These are phyloP conservation scores for Schizothorax lantsangensis DNA, from an alignment of 2,797 vertebrate genomes.

Conservation along the genomic window DNA sequence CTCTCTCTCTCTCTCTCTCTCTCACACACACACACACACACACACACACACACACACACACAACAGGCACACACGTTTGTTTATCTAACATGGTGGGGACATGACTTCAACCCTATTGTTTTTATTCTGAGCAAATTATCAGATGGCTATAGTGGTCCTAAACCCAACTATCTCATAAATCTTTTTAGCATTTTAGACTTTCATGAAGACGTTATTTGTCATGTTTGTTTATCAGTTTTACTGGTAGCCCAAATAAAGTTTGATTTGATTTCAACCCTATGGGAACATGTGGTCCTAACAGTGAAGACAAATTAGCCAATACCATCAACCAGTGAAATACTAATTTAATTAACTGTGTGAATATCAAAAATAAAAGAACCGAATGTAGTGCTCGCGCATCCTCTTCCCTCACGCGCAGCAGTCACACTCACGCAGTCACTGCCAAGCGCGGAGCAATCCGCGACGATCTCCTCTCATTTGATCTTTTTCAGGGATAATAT, in stretches of 20 bases:
- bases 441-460: conserved; percentile 56
- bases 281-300: neutral
- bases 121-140: neutral
- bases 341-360: neutral
- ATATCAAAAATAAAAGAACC: neutral
- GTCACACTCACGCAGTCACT: neutral
- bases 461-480: conserved; percentile 56
- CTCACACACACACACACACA: neutral
- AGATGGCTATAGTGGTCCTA: neutral
- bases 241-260: neutral
- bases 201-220: neutral
- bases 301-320: neutral
- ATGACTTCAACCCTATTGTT: neutral
- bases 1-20: neutral
- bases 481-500: conserved; percentile 64
- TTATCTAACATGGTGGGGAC: neutral
- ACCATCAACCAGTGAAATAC: neutral
- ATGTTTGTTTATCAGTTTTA: neutral
- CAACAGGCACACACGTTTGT: neutral
- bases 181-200: neutral
- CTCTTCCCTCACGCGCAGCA: neutral
- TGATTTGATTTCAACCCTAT: neutral
- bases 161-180: neutral
- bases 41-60: neutral
- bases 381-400: neutral